These are phyloP conservation scores for Lutra lutra DNA, from an alignment of 2,797 vertebrate genomes.

Conservation along the genomic window DNA sequence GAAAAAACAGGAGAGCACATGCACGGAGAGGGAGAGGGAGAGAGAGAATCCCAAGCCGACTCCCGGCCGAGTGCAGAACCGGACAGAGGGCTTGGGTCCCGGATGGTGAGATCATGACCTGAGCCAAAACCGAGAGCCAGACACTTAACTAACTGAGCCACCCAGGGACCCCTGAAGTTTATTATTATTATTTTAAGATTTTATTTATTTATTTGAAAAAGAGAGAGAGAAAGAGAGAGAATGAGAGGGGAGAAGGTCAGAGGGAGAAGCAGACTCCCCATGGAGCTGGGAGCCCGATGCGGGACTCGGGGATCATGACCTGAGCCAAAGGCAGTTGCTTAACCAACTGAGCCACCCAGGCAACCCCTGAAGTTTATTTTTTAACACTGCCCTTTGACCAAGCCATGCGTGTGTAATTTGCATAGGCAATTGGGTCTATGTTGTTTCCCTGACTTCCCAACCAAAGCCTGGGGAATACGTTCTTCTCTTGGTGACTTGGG, in stretches of 20 bases:
- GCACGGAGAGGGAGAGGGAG: background rate
- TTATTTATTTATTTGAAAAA: too few species aligned
- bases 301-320: too few species aligned
- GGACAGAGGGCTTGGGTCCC: background rate
- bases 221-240: too few species aligned
- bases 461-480: rapidly evolving
- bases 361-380: background rate
- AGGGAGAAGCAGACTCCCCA: too few species aligned
- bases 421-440: background rate
- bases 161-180: background rate
- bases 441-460: background rate
- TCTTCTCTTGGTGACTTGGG: background rate
- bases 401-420: background rate
- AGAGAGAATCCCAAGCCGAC: background rate
- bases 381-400: background rate
- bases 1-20: background rate
- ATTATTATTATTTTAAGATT: background rate
- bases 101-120: background rate
- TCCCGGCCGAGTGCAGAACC: rapidly evolving
- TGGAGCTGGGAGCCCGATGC: too few species aligned
- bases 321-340: background rate
- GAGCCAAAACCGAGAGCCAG: background rate
- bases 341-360: background rate
- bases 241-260: too few species aligned
- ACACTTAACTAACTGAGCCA: background rate